phyloP scores from a whole-genome alignment of 2,888 invertebrate genomes.

The Caenorhabditis sp. region DNA sequence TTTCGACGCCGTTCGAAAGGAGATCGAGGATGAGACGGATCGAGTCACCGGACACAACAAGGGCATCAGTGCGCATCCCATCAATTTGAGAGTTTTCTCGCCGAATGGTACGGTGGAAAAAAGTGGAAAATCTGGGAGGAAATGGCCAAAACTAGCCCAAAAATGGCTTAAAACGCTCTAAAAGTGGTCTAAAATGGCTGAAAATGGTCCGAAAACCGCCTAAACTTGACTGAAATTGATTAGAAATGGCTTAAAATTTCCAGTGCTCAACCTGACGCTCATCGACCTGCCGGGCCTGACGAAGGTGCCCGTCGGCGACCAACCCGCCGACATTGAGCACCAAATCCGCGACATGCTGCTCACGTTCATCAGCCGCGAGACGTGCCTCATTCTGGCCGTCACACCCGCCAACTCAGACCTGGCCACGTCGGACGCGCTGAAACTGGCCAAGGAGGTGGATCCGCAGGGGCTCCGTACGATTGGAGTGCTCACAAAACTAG shows the following conservation, averaged over 20 bases:
- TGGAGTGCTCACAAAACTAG: conserved; percentile 98
- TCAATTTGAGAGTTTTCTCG: conserved; percentile 97
- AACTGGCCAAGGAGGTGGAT: conserved; percentile 88
- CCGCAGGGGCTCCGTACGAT: conserved; percentile 93
- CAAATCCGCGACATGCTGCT: conserved; percentile 86
- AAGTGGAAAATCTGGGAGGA: background rate
- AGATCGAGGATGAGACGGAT: conserved; percentile 99
- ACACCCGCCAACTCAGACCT: conserved; percentile 86
- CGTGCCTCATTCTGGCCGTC: conserved; percentile 84
- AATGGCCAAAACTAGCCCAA: background rate
- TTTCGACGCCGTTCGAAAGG: conserved; percentile 92
- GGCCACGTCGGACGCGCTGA: conserved; percentile 98
- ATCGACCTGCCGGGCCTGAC: conserved; percentile 87
- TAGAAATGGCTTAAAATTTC: conserved; percentile 30
- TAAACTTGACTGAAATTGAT: background rate
- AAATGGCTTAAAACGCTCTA: background rate
- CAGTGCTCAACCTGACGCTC: conserved; percentile 86
- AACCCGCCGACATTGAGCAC: conserved; percentile 86
- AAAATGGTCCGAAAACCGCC: background rate
- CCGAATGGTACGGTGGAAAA: conserved; percentile 90
- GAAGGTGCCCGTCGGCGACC: conserved; percentile 87
- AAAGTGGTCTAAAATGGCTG: background rate
- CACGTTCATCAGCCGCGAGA: conserved; percentile 84
- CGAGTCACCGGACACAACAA: conserved; percentile 97
- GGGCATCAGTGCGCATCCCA: conserved; percentile 98